Conservation (phyloP, 2,888 invertebrate species). For the Acanthopleura granulata region DNA sequence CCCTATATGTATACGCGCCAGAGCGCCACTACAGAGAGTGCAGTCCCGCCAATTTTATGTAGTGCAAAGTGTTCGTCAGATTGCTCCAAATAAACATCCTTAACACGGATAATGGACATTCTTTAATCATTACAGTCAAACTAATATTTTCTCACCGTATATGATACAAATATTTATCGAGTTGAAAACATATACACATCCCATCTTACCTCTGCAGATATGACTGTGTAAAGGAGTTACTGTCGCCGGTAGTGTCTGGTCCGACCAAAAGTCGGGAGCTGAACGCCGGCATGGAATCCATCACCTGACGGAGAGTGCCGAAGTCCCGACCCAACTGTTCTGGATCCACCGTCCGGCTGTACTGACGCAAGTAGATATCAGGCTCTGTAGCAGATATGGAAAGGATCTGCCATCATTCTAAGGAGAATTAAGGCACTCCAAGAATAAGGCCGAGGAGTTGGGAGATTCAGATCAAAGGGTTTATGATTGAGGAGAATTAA, state of each 20-base stretch:
- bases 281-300: conserved; percentile 6
- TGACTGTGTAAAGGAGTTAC: neutral
- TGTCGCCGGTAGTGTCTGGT: conserved; percentile 6
- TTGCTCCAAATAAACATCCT: too few relatives aligned
- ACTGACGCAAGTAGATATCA: neutral
- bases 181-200: neutral
- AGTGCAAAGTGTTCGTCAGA: too few relatives aligned
- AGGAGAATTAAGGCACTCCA: neutral
- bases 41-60: too few relatives aligned
- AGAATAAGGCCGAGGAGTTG: neutral
- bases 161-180: neutral
- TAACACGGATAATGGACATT: too few relatives aligned
- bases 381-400: neutral
- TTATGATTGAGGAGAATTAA: too few relatives aligned
- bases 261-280: neutral
- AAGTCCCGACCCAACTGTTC: conserved; percentile 4
- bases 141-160: neutral
- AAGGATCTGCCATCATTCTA: neutral
- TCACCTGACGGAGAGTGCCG: neutral
- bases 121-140: too few relatives aligned
- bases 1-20: too few relatives aligned
- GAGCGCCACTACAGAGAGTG: too few relatives aligned
- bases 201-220: conserved; percentile 10
- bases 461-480: too few relatives aligned
- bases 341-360: neutral